Evolutionary conservation across 53 echinoderm and acorn worm genomes (phyloP), one percentile per base, ranked within the genome.

Genomic region (Echinometra lucunter): DNA sequence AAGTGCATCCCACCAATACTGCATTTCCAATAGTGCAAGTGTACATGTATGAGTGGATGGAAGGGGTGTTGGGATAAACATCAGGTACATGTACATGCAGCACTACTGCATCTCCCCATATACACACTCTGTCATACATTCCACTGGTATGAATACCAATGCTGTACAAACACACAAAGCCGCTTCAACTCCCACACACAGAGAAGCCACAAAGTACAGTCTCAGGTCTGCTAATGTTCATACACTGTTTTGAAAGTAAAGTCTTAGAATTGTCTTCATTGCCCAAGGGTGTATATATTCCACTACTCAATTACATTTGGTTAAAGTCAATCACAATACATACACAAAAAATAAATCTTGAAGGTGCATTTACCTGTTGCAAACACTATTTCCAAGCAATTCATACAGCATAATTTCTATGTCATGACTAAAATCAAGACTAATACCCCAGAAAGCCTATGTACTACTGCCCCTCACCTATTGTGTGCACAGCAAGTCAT

Each of bases 141-240:
- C 92, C 92, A 58, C 28, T 49, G 74, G 55, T 56, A 92, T 92
- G 92, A 92, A 92, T 92, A 78, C 75, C 92, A 74, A 74, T 55
- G 92, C 92, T 92, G 45, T 82, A 83, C 94, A 94, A 82, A 94
- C 80, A 92, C 93, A 91, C 91, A 91, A 66, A 91, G 67, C 66
- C 91, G 72, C 91, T 60, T 38, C 66, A 70, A 69, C 91, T 60
- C 91, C 66, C 91, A 91, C 93, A 93, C 93, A 94, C 94, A 94
- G 44, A 63, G 47, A 94, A 75, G 93, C 93, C 93, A 93, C 80
- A 93, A 19, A 69, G 49, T 42, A 35, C 60, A 89, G 89, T 89
- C 89, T 89, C 37, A n/a, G 28, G 37, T 28, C 44, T 28, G 28
- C 45, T 45, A 45, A 82, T 74, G 34, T 82, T 82, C 82, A 82